Conservation (phyloP, 2,797 vertebrate genomes). For the Sparus aurata region DNA sequence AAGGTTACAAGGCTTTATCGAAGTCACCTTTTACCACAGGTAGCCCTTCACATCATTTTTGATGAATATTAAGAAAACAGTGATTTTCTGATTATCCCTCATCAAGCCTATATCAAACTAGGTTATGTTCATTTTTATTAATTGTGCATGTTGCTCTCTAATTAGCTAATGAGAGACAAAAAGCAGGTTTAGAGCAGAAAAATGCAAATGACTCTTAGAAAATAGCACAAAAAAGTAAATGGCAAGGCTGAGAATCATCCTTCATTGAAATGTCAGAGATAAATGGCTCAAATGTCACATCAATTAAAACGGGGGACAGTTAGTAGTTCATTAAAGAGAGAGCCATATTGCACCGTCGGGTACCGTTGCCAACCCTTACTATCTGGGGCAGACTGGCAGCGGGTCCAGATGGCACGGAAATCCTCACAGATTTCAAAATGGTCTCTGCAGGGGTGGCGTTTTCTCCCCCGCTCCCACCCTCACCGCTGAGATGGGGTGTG, state of each 20-base stretch:
- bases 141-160: slow-evolving; percentile 84
- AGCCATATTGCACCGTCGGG: slow-evolving; percentile 88
- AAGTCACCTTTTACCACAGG: slow-evolving; percentile 84
- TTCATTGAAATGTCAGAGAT: slow-evolving; percentile 90
- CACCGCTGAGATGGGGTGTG: slow-evolving; percentile 83
- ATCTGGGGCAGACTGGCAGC: slow-evolving; percentile 88
- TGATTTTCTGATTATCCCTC: slow-evolving; percentile 82
- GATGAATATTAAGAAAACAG: slow-evolving; percentile 81
- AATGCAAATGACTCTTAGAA: slow-evolving; percentile 87
- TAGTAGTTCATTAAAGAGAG: slow-evolving; percentile 89
- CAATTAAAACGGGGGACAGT: slow-evolving; percentile 89
- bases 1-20: slow-evolving; percentile 84
- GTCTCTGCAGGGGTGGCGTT: slow-evolving; percentile 87
- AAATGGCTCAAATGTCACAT: slow-evolving; percentile 90
- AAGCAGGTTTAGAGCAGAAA: slow-evolving; percentile 84
- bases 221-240: slow-evolving; percentile 88
- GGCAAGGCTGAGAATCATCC: slow-evolving; percentile 87
- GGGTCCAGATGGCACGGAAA: slow-evolving; percentile 88
- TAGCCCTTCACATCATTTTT: slow-evolving; percentile 81
- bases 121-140: slow-evolving; percentile 86
- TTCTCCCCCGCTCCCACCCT: slow-evolving; percentile 81
- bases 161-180: slow-evolving; percentile 86
- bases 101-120: slow-evolving; percentile 85
- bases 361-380: slow-evolving; percentile 88
- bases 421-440: slow-evolving; percentile 88